These are phyloP conservation scores for Bathynomus jamesi DNA, from an alignment of 1,140 invertebrate genomes.

Conservation along the genomic window DNA sequence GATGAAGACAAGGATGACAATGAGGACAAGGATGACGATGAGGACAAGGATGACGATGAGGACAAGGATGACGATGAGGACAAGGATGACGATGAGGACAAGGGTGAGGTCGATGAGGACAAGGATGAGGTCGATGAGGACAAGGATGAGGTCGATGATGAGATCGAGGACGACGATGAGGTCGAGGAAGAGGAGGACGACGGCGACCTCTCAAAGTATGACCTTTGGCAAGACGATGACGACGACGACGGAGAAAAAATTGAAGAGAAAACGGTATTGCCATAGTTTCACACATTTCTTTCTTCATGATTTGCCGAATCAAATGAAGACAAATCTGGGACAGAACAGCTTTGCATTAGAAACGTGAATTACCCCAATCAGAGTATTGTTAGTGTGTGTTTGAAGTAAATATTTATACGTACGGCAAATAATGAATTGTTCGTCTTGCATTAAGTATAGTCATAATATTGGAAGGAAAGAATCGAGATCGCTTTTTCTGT, in stretches of 20 bases:
- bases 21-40: too few relatives aligned
- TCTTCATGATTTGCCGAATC: too few relatives aligned
- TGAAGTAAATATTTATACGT: too few relatives aligned
- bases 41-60: neutral
- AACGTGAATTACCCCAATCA: too few relatives aligned
- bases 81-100: neutral
- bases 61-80: constrained; percentile 9
- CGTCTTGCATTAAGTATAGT: too few relatives aligned
- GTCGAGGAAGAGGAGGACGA: neutral
- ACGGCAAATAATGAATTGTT: too few relatives aligned
- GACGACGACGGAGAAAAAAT: neutral
- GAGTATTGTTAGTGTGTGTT: too few relatives aligned
- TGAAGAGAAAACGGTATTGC: neutral
- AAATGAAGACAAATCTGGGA: too few relatives aligned
- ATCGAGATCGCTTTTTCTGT: too few relatives aligned
- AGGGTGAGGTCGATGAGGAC: constrained; percentile 2
- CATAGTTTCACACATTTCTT: too few relatives aligned
- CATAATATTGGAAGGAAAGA: too few relatives aligned
- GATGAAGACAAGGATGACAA: neutral
- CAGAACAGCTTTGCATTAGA: too few relatives aligned
- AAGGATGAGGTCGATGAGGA: constrained; percentile 3
- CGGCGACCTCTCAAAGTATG: neutral
- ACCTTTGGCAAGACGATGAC: neutral
- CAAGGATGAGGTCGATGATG: neutral
- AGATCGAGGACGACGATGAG: neutral